A percentile compares a stretch with the other conserved stretches of the same genome.
Conservation (phyloP, 2,797 vertebrate genomes). For the Podarcis siculus region DNA sequence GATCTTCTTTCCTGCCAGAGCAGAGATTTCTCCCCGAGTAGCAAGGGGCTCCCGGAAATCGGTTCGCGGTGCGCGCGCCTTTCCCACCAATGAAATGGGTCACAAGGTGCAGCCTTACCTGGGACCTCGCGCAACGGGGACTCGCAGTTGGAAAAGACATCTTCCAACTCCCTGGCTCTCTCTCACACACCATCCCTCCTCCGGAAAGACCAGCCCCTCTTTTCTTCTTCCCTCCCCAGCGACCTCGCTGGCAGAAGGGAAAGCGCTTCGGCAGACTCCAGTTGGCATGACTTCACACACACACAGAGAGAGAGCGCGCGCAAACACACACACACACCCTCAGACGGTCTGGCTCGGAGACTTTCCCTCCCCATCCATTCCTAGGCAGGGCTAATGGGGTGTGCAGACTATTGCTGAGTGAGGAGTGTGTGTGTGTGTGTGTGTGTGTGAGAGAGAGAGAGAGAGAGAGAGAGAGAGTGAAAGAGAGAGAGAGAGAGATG, state of each 20-base stretch:
- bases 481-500: too few relatives aligned
- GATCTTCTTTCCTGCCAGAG: not conserved
- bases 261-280: not conserved
- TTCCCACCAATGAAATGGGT: not conserved
- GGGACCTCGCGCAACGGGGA: not conserved
- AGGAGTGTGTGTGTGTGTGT: rapidly evolving
- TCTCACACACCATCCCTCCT: too few relatives aligned
- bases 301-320: not conserved
- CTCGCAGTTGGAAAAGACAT: not conserved
- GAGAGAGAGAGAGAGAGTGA: too few relatives aligned
- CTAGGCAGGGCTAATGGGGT: not conserved
- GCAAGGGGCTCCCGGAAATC: constrained; percentile 42
- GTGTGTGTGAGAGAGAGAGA: not conserved
- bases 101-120: not conserved
- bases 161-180: not conserved
- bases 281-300: not conserved
- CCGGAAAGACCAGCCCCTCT: not conserved
- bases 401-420: not conserved
- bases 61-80: not conserved
- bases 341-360: not conserved
- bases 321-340: not conserved
- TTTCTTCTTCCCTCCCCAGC: not conserved
- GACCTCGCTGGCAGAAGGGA: not conserved
- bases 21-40: not conserved
- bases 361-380: not conserved